These are phyloP conservation scores for Corvus cornix DNA, from an alignment of 2,113 vertebrate genomes.

Conservation along the genomic window DNA sequence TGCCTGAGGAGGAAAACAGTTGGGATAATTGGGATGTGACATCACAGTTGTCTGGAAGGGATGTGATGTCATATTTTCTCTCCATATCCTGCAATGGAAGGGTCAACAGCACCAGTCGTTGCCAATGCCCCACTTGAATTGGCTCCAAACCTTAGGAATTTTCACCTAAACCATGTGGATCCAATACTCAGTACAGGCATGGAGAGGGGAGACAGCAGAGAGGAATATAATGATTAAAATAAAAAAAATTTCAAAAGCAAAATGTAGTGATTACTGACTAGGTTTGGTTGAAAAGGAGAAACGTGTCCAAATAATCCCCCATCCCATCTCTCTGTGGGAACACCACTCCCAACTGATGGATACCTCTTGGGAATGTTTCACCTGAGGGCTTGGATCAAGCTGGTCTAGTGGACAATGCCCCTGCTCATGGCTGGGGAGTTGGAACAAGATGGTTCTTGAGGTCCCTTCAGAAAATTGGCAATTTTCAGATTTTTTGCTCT, in stretches of 20 bases:
- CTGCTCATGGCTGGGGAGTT: background rate
- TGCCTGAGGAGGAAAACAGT: background rate
- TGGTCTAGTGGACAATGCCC: background rate
- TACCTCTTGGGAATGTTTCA: background rate
- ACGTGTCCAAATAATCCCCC: background rate
- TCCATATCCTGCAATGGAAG: background rate
- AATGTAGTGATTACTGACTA: background rate
- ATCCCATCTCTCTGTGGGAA: background rate
- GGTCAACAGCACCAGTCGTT: background rate
- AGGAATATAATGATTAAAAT: background rate
- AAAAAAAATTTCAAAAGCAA: background rate
- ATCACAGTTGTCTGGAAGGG: background rate
- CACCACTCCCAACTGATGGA: background rate
- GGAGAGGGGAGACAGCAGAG: background rate
- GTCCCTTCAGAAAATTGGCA: background rate
- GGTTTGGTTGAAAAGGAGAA: background rate
- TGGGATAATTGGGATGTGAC: background rate
- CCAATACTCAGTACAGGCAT: background rate
- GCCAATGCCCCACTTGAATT: background rate
- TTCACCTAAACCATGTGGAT: background rate
- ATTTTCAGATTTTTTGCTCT: background rate
- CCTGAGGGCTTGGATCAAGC: background rate
- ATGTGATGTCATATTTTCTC: background rate
- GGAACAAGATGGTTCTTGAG: background rate
- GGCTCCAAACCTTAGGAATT: background rate